Evolutionary conservation across 2,113 vertebrate genomes (phyloP), one percentile per base, ranked within the genome.

Genomic region (Psettodes erumei): DNA sequence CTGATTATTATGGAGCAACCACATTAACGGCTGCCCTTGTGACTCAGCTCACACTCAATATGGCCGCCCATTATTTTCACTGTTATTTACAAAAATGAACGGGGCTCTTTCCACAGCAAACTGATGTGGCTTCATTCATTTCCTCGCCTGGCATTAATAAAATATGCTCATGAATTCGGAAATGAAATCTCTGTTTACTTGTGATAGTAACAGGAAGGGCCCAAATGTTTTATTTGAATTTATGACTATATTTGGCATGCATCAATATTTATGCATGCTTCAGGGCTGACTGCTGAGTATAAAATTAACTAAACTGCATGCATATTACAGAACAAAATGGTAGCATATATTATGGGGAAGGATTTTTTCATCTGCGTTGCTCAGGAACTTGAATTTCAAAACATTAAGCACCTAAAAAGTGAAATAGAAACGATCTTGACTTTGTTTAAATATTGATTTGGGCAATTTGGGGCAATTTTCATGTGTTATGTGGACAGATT

Each of bases 171-270:
- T 66, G 37, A 56, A 37, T 60, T 67, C 5, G 21, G 63, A 83
- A 86, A 66, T 82, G 11, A 73, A 73, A 68, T 55, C 15, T 60
- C 16, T 72, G 67, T 73, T 71, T 71, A 38, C 60, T 55, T 51
- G 35, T 13, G 40, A 25, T 9, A 16, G 3, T 50, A 73, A 58
- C 21, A 37, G 45, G 28, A 35, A 21, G 9, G 13, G 5, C 35
- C 67, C n/a, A n/a, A 38, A 77, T 75, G 37, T 61, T 79, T 71
- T 25, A 40, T 69, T 63, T 67, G 47, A 47, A 51, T 53, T 61
- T 19, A 33, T 51, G 15, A 71, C 70, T 82, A 69, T 84, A 56
- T 79, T 79, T 70, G 43, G 56, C 40, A 32, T 25, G 21, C 42
- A 77, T 73, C 6, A 47, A 62, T 84, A 72, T 78, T 63, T 23